Conservation (phyloP, 2,888 invertebrate genomes). For the Idaea biselata region DNA sequence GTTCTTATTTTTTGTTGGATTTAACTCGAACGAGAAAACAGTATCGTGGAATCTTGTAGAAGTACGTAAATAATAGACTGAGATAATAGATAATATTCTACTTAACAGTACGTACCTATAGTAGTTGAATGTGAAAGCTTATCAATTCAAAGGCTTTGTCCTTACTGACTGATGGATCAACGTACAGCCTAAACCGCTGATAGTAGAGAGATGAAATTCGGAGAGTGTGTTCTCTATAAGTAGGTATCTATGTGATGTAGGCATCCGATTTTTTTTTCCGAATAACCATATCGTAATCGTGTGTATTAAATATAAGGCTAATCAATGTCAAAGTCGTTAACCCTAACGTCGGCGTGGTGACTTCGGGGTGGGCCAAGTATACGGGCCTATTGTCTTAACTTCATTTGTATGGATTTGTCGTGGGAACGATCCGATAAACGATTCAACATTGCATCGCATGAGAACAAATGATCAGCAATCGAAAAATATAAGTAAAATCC, state of each 20-base stretch:
- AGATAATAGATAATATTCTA: no score
- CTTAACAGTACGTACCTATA: no score
- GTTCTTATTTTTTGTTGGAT: background rate
- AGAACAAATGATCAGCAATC: background rate
- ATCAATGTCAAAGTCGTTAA: background rate
- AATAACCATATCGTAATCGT: background rate
- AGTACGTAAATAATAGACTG: background rate
- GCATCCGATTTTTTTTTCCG: background rate
- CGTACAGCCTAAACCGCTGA: no score
- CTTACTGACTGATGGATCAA: no score
- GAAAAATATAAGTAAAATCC: background rate
- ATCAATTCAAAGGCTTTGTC: no score
- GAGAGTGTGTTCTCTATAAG: no score
- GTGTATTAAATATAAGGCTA: background rate
- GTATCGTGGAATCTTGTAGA: background rate
- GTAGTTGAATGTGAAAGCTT: no score
- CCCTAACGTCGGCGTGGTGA: constrained; percentile 4
- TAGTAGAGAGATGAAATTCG: no score
- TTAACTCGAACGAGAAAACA: background rate
- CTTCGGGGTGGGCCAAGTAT: constrained; percentile 68
- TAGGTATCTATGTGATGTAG: no score
- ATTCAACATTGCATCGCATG: background rate
- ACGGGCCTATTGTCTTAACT: constrained; percentile 70
- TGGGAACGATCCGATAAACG: constrained; percentile 55
- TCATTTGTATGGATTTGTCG: constrained; percentile 50